Conservation (phyloP, 2,113 vertebrate genomes). For the Tragulus kanchil region DNA sequence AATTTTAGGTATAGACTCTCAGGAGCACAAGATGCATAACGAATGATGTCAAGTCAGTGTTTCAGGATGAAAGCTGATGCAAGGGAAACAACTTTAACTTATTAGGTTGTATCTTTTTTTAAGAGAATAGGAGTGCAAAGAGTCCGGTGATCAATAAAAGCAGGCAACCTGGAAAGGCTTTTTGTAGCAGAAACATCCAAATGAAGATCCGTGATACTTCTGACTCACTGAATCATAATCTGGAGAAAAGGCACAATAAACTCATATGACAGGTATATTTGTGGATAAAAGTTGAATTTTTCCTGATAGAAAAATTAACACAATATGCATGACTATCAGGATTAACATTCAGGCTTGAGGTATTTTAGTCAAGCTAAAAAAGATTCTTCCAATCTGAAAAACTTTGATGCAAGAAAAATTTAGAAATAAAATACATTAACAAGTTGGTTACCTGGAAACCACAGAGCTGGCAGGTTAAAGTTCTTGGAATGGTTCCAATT, state of each 20-base stretch:
- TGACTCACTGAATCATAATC: not conserved
- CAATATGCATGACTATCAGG: not conserved
- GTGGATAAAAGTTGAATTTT: conserved; percentile 39
- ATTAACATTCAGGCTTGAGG: not conserved
- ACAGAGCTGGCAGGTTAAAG: not conserved
- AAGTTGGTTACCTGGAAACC: conserved; percentile 30
- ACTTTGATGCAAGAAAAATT: conserved; percentile 17
- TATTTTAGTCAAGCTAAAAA: conserved; percentile 44
- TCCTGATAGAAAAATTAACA: not conserved
- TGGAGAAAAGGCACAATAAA: not conserved
- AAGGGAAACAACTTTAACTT: conserved; percentile 12
- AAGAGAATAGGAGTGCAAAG: not conserved
- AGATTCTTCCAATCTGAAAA: conserved; percentile 18
- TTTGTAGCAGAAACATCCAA: not conserved
- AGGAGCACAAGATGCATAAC: not conserved
- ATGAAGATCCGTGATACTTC: not conserved
- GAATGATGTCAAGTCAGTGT: not conserved
- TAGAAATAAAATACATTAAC: conserved; percentile 6
- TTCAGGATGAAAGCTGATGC: not conserved
- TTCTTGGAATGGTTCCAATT: conserved; percentile 10
- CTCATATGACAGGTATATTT: conserved; percentile 5
- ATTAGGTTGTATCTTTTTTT: not conserved
- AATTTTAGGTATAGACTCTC: not conserved
- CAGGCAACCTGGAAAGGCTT: not conserved
- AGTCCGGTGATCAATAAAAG: not conserved